phyloP scores from a whole-genome alignment of 2,888 invertebrate species.

The Drosophila melanocephala region DNA sequence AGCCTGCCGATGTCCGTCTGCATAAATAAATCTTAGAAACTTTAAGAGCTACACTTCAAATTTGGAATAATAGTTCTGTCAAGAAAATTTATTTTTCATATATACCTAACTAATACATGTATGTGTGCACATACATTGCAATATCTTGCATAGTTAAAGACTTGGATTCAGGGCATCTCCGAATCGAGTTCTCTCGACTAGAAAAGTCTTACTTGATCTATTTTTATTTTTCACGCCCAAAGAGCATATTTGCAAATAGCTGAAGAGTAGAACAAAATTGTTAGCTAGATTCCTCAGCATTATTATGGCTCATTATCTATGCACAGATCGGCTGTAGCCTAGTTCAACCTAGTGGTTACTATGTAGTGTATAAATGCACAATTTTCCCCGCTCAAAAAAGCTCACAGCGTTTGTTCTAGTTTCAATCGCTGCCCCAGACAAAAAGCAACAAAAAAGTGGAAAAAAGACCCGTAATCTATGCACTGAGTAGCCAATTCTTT shows the following conservation, averaged over 20 bases:
- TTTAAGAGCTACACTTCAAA: background rate
- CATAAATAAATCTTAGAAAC: background rate
- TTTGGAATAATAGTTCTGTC: background rate
- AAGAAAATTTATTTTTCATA: background rate
- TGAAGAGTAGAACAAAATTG: background rate
- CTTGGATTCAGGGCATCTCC: background rate
- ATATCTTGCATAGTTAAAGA: background rate
- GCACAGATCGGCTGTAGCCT: constrained; percentile 15
- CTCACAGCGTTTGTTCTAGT: constrained; percentile 1
- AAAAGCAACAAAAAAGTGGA: background rate
- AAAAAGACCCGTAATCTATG: constrained; percentile 26
- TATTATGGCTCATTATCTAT: constrained; percentile 23
- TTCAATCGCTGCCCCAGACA: constrained; percentile 4
- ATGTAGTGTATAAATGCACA: constrained; percentile 13
- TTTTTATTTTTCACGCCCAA: background rate
- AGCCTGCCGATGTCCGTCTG: background rate
- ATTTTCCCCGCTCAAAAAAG: constrained; percentile 27
- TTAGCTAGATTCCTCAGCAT: constrained; percentile 3
- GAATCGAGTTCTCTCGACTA: background rate
- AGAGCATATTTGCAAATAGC: background rate
- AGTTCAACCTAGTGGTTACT: background rate
- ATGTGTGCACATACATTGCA: background rate
- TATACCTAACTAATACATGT: no score
- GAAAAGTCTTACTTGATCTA: background rate
- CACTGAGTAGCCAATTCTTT: constrained; percentile 16